These are phyloP conservation scores for Anser brachyrhynchus DNA, from an alignment of 2,113 vertebrate species.

Conservation along the genomic window DNA sequence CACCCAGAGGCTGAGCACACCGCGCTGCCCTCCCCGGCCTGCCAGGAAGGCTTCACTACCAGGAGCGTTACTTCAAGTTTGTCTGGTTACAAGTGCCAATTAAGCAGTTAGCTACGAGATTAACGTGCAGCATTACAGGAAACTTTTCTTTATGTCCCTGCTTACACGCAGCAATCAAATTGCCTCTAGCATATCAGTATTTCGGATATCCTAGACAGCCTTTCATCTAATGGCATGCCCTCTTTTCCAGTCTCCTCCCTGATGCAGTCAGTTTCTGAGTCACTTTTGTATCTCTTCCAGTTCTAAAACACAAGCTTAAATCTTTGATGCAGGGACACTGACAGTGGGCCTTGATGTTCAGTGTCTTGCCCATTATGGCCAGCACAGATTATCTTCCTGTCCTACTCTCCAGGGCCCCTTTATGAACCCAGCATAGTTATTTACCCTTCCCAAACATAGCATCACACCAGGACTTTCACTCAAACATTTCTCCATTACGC, in stretches of 20 bases:
- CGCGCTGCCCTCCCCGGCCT: not conserved
- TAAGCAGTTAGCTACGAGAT: conserved; percentile 12
- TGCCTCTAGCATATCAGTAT: conserved; percentile 7
- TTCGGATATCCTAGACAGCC: conserved; percentile 14
- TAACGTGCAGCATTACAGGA: conserved; percentile 14
- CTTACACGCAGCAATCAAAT: not conserved
- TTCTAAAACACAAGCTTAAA: not conserved
- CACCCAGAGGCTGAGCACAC: not conserved
- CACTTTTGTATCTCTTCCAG: not conserved
- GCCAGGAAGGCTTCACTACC: not conserved
- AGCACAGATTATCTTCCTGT: not conserved
- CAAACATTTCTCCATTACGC: not conserved
- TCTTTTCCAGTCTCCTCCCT: conserved; percentile 39
- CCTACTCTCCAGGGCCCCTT: not conserved
- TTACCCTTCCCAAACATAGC: not conserved
- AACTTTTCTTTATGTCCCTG: not conserved
- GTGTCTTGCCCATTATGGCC: rapidly evolving
- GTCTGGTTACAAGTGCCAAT: conserved; percentile 35
- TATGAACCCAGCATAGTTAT: rapidly evolving
- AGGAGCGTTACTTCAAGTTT: not conserved
- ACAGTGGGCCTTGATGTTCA: not conserved
- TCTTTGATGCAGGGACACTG: not conserved
- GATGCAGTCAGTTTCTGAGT: not conserved
- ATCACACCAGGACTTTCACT: not conserved
- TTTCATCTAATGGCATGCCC: conserved; percentile 32